Evolutionary conservation across 2,113 vertebrate species (phyloP).

Genomic region (Tinamus guttatus): DNA sequence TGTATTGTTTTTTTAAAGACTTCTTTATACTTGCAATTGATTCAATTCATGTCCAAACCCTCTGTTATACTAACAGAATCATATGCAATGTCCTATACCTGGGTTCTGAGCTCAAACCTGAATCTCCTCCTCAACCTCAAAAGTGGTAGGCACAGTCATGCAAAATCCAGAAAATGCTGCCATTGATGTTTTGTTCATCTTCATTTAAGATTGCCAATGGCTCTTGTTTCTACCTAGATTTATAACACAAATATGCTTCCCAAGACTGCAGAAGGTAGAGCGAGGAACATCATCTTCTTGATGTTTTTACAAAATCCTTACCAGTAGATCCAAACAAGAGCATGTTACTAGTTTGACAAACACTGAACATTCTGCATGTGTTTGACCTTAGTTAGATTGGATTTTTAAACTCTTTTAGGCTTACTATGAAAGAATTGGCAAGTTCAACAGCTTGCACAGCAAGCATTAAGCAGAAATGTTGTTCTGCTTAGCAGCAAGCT

Average conservation of each 20-base stretch:
- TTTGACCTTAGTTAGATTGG: not conserved
- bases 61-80: not conserved
- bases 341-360: not conserved
- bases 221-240: not conserved
- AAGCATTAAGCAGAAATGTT: not conserved
- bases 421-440: not conserved
- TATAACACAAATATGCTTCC: not conserved
- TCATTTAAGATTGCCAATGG: not conserved
- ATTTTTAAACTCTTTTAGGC: not conserved
- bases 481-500: not conserved
- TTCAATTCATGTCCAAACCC: not conserved
- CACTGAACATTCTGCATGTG: not conserved
- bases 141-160: fast-evolving
- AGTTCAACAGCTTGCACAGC: not conserved
- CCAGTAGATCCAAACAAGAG: not conserved
- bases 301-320: not conserved
- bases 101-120: not conserved
- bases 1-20: not conserved
- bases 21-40: not conserved
- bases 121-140: not conserved
- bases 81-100: not conserved
- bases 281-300: not conserved
- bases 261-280: not conserved
- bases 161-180: not conserved
- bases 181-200: not conserved